Base-by-base conservation (phyloP, 2,797 vertebrate species). In the Percopsis omiscomaycus region DNA sequence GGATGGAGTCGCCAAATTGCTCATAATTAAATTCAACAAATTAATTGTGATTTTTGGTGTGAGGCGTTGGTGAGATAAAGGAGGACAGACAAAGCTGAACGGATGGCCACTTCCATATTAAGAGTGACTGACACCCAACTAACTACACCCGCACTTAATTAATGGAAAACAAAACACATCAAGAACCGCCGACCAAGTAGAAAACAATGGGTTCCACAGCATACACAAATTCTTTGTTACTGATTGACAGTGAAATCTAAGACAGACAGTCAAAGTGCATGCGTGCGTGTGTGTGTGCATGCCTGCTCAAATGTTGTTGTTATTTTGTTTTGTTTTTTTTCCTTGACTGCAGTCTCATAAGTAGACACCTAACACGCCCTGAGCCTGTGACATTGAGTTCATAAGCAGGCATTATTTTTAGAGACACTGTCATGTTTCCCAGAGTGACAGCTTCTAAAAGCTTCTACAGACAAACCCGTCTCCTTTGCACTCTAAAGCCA, bases 361-460 rank as follows among this genome's bases (percentile, higher is more conserved):
- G 86, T 71, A 88, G 89, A 91, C 81, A 89, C 85, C 82, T 69
- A 84, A 89, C 84, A 91, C 80, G 81, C 75, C 82, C 67, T 55
- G 52, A 77, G 79, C 75, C 71, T 56, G 75, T 88, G 84, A 87
- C 86, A 87, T 75, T 82, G 85, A 89, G 81, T 87, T 89, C 80
- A 88, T 88, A 88, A 87, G 84, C 68, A 74, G 75, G 70, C 81
- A 77, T 89, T 92, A 91, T 90, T 92, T 91, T 91, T 87, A 84
- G 88, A 84, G 49, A 47, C 11, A 80, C 88, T 88, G 89, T 92
- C 91, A 90, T 85, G 82, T 88, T 87, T 79, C 71, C 59, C 16
- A 0, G 68, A 82, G 78, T 89, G 89, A 88, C 88, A 84, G 84
- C 83, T 87, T 80, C 82, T 89, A 86, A 88, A 86, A 88, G 88